Base-by-base conservation (phyloP, 37 sponge, comb jelly and placozoan species). In the Axinella damicornis region DNA sequence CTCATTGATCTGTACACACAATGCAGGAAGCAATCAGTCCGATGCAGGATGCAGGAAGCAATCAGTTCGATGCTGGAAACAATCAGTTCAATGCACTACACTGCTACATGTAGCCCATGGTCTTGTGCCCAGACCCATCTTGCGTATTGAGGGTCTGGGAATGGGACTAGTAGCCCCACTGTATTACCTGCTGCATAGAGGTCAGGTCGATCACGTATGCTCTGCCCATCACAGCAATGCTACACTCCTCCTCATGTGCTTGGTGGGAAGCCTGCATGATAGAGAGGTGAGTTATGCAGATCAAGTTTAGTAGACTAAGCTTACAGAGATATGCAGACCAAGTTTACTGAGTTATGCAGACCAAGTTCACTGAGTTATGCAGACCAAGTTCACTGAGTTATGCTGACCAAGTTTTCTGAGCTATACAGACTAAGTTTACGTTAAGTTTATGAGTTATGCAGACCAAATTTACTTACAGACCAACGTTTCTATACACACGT, bases 171-270 rank as follows among this genome's bases (percentile, higher is more conserved):
- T 46, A 46, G n/a, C n/a, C n/a, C n/a, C 30, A 32, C 30, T n/a
- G 2, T 9, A 32, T 27, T 52, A 95, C 91, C 84, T 97, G 97
- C 76, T 89, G 85, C 88, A 92, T 86, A 12, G 80, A 46, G 2
- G 53, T 22, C 18, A 97, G 83, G 65, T 97, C 96, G 13, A 97
- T 71, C 65, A 80, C 72, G 60, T 97, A 97, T 18, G 68, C 58
- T 35, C 77, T 83, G 57, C 97, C 97, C 66, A 82, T 87, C 32
- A 97, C 79, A 22, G 61, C 77, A 56, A 97, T 37, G 18, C 31
- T 67, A 22, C 96, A 78, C 68, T 95, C 96, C 34, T 93, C 94
- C 62, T 95, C 94, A 39, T 81, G 83, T 33, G 80, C 65, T 54
- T 61, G 53, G 55, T 89, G 77, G 9, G 91, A 87, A 68, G 63